These are phyloP conservation scores for Hemicordylus capensis DNA, from an alignment of 2,113 vertebrate species.

Conservation along the genomic window DNA sequence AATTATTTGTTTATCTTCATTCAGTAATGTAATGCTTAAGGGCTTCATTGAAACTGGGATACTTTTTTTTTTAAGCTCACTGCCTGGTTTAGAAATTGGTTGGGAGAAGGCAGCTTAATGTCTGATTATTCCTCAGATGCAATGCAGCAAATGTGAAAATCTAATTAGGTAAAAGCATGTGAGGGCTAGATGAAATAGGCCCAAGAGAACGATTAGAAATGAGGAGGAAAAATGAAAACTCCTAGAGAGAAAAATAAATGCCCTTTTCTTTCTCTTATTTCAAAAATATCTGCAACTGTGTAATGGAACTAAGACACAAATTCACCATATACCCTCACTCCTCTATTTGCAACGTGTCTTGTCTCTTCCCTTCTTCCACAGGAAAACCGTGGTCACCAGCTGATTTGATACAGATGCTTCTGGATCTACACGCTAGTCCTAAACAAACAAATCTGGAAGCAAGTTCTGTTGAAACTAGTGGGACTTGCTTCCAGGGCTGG, in stretches of 20 bases:
- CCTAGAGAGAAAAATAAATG: neutral
- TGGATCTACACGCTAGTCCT: neutral
- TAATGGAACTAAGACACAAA: neutral
- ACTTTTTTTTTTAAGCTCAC: neutral
- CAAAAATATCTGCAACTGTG: neutral
- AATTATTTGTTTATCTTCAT: neutral
- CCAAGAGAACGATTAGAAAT: conserved; percentile 16
- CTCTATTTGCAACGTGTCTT: neutral
- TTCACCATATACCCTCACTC: neutral
- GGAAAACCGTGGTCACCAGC: neutral
- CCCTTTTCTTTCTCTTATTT: neutral
- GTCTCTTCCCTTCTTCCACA: neutral
- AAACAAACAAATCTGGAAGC: neutral
- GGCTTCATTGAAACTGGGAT: conserved; percentile 1
- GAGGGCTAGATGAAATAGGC: conserved; percentile 6
- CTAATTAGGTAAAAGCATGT: conserved; percentile 30
- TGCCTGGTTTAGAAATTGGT: conserved; percentile 7
- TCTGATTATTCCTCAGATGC: conserved; percentile 12
- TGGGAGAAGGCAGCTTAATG: neutral
- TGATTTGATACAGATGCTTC: neutral
- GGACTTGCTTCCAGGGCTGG: neutral
- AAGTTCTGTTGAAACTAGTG: neutral
- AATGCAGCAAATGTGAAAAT: conserved; percentile 20
- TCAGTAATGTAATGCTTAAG: conserved; percentile 1
- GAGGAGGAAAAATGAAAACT: conserved; percentile 5